Percentiles rank a stretch among this genome's conserved stretches.
phyloP scores from a whole-genome alignment of 2,797 vertebrate species.

The Tapirus indicus region DNA sequence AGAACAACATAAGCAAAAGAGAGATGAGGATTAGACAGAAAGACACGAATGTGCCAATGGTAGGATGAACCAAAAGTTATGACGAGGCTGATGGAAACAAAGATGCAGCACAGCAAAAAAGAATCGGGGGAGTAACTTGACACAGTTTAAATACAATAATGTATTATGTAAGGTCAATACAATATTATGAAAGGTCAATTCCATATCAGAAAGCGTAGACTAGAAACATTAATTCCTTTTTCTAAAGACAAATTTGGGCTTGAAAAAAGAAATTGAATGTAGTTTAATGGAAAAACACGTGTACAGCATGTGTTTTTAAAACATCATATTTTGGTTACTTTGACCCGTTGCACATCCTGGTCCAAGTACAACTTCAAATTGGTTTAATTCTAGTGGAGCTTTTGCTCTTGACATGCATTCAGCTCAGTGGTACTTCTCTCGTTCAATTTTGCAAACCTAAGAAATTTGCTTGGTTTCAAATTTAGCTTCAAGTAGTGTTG shows the following conservation, averaged over 20 bases:
- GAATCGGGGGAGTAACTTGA: neutral
- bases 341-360: neutral
- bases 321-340: neutral
- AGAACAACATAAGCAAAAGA: neutral
- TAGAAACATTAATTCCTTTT: neutral
- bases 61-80: neutral
- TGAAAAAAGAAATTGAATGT: neutral
- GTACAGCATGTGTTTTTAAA: slow-evolving; percentile 7
- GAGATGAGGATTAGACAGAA: neutral
- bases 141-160: neutral
- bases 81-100: neutral
- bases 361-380: slow-evolving; percentile 22
- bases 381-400: neutral
- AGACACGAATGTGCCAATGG: neutral
- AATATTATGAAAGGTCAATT: neutral
- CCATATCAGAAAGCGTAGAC: neutral
- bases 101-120: neutral
- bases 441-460: slow-evolving; percentile 53
- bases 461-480: slow-evolving; percentile 45
- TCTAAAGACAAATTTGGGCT: neutral
- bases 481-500: slow-evolving; percentile 25
- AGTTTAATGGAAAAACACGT: slow-evolving; percentile 1
- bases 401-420: neutral
- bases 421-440: neutral
- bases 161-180: neutral